Evolutionary conservation across 2,113 vertebrate species (phyloP).

Genomic region (Plecotus auritus): DNA sequence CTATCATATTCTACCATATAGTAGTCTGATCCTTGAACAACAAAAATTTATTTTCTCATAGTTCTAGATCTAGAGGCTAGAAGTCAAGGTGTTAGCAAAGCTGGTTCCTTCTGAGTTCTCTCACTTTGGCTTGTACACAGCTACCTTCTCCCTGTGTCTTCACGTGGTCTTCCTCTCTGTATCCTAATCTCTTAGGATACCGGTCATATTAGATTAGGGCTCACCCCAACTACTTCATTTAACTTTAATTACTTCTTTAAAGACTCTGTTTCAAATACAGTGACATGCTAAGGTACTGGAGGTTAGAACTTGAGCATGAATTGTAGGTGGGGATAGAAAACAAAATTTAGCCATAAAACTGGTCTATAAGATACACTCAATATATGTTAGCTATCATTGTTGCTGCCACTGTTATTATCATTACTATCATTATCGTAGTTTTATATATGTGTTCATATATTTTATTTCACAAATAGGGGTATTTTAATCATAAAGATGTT

Average conservation of each 20-base stretch:
- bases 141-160: not conserved
- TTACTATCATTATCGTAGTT: not conserved
- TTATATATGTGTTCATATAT: not conserved
- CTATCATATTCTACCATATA: not conserved
- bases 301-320: not conserved
- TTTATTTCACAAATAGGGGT: constrained; percentile 10
- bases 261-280: not conserved
- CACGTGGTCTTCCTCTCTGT: not conserved
- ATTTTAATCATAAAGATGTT: not conserved
- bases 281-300: not conserved
- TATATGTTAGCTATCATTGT: not conserved
- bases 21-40: not conserved
- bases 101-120: not conserved
- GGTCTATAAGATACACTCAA: not conserved
- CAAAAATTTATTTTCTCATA: not conserved
- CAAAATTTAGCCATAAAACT: not conserved
- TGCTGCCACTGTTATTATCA: not conserved
- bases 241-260: not conserved
- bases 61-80: not conserved
- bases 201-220: not conserved
- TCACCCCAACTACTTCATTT: not conserved
- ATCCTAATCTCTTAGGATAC: not conserved
- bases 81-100: not conserved
- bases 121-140: not conserved
- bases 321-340: not conserved